Evolutionary conservation across 2,113 vertebrate species (phyloP).

Genomic region (Seriola rivoliana): DNA sequence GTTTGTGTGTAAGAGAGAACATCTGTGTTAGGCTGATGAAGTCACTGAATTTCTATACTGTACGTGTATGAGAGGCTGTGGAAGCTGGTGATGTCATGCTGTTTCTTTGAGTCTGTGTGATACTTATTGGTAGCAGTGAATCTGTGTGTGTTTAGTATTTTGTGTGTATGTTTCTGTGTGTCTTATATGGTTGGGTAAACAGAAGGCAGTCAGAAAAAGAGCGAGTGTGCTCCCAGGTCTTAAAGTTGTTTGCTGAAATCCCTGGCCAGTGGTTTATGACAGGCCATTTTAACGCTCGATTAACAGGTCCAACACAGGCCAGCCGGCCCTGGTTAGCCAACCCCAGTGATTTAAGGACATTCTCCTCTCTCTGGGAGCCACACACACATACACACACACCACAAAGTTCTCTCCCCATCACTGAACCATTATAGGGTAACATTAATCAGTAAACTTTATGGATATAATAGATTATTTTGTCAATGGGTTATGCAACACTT

Average conservation of each 20-base stretch:
- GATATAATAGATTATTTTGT: conserved; percentile 57
- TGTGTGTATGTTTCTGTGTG: conserved; percentile 24
- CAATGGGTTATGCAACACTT: conserved; percentile 35
- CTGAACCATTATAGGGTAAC: conserved; percentile 52
- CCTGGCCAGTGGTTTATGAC: conserved; percentile 76
- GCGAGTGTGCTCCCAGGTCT: conserved; percentile 37
- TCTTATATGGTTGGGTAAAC: conserved; percentile 33
- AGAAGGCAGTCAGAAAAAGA: conserved; percentile 35
- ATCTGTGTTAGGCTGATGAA: conserved; percentile 72
- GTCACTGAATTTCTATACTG: conserved; percentile 57
- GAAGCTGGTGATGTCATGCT: conserved; percentile 43
- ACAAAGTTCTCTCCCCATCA: conserved; percentile 24
- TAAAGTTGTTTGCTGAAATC: conserved; percentile 74
- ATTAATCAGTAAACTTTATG: conserved; percentile 66
- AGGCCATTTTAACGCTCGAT: conserved; percentile 80
- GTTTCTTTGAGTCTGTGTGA: conserved; percentile 28
- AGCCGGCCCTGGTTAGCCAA: conserved; percentile 68
- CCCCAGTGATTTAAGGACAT: conserved; percentile 77
- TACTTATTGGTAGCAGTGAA: background rate
- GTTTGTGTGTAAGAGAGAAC: conserved; percentile 69
- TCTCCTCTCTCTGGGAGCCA: conserved; percentile 75
- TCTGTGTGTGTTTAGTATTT: conserved; percentile 12
- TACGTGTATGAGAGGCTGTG: conserved; percentile 31
- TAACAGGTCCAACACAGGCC: conserved; percentile 76
- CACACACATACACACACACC: conserved; percentile 43